Evolutionary conservation across 1,140 invertebrate genomes (phyloP).

Genomic region (Cyclina sinensis): DNA sequence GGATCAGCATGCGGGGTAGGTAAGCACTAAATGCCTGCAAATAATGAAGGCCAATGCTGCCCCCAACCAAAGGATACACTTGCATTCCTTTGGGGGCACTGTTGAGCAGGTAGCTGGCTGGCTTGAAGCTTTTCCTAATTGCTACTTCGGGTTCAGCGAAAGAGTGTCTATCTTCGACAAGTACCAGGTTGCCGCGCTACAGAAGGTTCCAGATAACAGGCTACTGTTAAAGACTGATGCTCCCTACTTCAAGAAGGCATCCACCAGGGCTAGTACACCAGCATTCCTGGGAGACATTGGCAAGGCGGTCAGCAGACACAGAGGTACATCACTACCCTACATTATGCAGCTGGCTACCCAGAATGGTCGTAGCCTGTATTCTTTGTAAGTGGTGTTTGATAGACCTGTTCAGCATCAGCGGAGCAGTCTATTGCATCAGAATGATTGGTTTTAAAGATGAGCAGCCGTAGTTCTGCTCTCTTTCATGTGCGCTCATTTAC

Average conservation of each 20-base stretch:
- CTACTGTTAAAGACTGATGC: conserved; percentile 39
- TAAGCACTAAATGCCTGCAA: conserved; percentile 21
- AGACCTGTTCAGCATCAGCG: no score
- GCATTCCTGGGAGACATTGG: conserved; percentile 16
- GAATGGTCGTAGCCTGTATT: no score
- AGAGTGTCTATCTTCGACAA: conserved; percentile 4
- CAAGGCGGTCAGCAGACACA: conserved; percentile 6
- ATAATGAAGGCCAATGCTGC: conserved; percentile 25
- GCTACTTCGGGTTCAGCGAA: conserved; percentile 17
- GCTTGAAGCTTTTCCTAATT: background rate
- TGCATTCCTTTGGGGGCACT: conserved; percentile 38
- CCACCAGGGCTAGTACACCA: no score
- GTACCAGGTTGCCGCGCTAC: conserved; percentile 8
- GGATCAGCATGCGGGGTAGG: conserved; percentile 5
- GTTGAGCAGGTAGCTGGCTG: conserved; percentile 30
- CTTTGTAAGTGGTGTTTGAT: no score
- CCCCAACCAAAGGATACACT: conserved; percentile 36
- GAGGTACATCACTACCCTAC: background rate
- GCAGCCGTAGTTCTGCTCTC: no score
- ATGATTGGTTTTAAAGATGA: no score
- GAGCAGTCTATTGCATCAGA: no score
- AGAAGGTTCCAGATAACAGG: background rate
- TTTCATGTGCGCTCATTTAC: no score
- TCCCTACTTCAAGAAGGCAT: conserved; percentile 19
- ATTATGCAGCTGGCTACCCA: background rate